phyloP scores from a whole-genome alignment of 2,797 vertebrate species.

The Tragopan temminckii region DNA sequence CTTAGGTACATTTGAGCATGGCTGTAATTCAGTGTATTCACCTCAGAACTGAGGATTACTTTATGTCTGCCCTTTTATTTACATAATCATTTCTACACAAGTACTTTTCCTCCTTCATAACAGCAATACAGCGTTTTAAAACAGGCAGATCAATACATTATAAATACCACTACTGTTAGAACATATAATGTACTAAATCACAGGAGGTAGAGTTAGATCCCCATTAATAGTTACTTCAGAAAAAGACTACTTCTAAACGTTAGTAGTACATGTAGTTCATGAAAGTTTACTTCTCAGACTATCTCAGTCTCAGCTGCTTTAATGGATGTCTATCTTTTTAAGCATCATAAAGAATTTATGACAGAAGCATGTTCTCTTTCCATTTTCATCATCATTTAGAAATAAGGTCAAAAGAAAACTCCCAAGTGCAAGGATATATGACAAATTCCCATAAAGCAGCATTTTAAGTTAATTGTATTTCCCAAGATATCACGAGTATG shows the following conservation, averaged over 20 bases:
- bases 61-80: conserved; percentile 41
- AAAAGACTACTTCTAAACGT: conserved; percentile 48
- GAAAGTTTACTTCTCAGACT: conserved; percentile 11
- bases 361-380: not conserved
- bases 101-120: conserved; percentile 17
- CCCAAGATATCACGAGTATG: not conserved
- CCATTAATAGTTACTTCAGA: conserved; percentile 51
- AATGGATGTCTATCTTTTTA: conserved; percentile 18
- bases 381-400: not conserved
- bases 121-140: conserved; percentile 42
- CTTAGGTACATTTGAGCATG: not conserved
- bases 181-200: conserved; percentile 47
- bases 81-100: conserved; percentile 25
- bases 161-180: conserved; percentile 44
- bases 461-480: conserved; percentile 44
- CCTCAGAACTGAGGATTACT: conserved; percentile 30
- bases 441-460: conserved; percentile 41
- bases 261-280: conserved; percentile 17
- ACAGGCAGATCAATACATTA: conserved; percentile 31
- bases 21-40: not conserved
- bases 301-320: not conserved
- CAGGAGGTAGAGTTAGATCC: conserved; percentile 63
- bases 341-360: not conserved
- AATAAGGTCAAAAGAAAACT: not conserved
- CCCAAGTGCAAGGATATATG: conserved; percentile 34